A percentile compares a stretch with the other conserved stretches of the same genome.
These are phyloP conservation scores for Sphenopsis melanotis DNA, from an alignment of 2,797 vertebrate genomes.

Conservation along the genomic window DNA sequence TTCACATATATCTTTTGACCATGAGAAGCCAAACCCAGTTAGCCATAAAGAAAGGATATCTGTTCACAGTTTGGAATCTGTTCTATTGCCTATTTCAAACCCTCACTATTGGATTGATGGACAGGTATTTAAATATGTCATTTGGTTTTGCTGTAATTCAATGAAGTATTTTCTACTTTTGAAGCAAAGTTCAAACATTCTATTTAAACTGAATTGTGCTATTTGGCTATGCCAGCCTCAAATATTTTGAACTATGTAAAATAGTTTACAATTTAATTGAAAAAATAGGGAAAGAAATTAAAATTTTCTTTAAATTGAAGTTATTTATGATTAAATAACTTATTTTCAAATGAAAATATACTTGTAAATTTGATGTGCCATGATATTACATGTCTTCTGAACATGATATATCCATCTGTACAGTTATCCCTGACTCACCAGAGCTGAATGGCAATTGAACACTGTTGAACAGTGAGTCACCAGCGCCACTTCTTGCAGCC, in stretches of 20 bases:
- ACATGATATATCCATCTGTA: background rate
- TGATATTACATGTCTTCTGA: background rate
- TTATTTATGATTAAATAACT: background rate
- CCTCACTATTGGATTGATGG: background rate
- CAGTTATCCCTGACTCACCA: background rate
- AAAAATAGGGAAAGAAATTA: conserved; percentile 39
- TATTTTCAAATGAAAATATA: background rate
- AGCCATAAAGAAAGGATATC: conserved; percentile 28
- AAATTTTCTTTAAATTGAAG: conserved; percentile 4
- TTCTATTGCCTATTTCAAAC: background rate
- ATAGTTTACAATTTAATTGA: conserved; percentile 47
- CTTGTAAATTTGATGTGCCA: background rate
- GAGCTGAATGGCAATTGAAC: background rate
- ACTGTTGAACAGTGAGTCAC: background rate
- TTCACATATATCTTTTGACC: conserved; percentile 16
- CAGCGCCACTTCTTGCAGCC: background rate
- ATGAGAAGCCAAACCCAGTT: background rate
- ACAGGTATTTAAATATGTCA: background rate
- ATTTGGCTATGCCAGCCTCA: conserved; percentile 39
- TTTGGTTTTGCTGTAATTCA: background rate
- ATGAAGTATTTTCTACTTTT: conserved; percentile 52
- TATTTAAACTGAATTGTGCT: conserved; percentile 46
- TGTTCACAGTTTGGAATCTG: conserved; percentile 52
- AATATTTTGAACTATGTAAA: conserved; percentile 43
- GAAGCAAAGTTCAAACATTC: conserved; percentile 23